These are phyloP conservation scores for Tupaia tana DNA, from an alignment of 2,113 vertebrate species.

Conservation along the genomic window DNA sequence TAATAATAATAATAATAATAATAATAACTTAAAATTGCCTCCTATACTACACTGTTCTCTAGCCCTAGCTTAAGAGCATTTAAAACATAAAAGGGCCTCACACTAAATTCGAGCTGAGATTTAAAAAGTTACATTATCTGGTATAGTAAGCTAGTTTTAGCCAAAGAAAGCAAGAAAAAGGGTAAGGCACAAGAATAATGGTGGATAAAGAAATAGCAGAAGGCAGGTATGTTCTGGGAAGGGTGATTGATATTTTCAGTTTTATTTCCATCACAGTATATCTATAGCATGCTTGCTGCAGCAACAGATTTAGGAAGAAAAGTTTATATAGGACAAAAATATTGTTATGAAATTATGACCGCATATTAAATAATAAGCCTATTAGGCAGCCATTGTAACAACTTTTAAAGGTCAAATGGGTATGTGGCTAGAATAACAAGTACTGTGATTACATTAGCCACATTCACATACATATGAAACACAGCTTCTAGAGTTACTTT, in stretches of 20 bases:
- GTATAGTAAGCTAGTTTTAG: slow-evolving; percentile 51
- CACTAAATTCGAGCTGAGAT: slow-evolving; percentile 31
- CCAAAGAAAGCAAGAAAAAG: slow-evolving; percentile 54
- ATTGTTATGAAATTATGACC: slow-evolving; percentile 15
- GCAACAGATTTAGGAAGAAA: slow-evolving; percentile 41
- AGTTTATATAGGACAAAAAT: slow-evolving; percentile 56
- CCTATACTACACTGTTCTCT: slow-evolving; percentile 22
- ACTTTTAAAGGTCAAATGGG: slow-evolving; percentile 44
- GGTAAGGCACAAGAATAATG: slow-evolving; percentile 42
- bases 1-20: no score
- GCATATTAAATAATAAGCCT: slow-evolving; percentile 55
- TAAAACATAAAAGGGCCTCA: slow-evolving; percentile 60
- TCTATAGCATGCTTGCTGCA: neutral
- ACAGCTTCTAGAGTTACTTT: slow-evolving; percentile 32
- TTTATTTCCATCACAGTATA: slow-evolving; percentile 60
- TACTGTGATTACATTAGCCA: neutral
- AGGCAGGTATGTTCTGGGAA: slow-evolving; percentile 20
- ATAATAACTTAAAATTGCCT: slow-evolving; percentile 46
- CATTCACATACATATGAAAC: neutral
- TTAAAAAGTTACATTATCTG: slow-evolving; percentile 29
- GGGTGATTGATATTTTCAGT: slow-evolving; percentile 48
- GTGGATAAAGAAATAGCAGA: slow-evolving; percentile 56
- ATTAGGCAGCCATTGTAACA: neutral
- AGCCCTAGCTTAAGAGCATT: slow-evolving; percentile 34
- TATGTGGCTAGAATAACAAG: slow-evolving; percentile 48